Percentiles rank a stretch among this genome's conserved stretches.
Conservation (phyloP, 30 jellyfish, hydroid and myxozoan species). For the Aurelia aurita region DNA sequence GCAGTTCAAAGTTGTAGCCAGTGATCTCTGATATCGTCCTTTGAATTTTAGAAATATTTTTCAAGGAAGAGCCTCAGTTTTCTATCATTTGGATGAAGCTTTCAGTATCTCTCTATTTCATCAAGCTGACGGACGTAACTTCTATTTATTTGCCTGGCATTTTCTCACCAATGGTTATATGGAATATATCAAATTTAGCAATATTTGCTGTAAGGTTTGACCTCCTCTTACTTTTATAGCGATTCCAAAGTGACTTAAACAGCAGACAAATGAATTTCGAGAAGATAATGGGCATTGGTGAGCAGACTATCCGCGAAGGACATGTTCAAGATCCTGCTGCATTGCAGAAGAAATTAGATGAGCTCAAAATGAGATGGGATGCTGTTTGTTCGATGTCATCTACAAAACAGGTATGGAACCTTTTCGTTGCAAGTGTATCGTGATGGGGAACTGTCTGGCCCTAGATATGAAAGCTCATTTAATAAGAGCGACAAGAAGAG, state of each 20-base stretch:
- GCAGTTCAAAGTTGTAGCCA: no score
- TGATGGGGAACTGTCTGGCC: not conserved
- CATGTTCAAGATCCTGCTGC: conserved; percentile 85
- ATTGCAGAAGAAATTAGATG: conserved; percentile 75
- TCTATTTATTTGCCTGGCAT: no score
- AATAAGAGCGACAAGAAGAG: no score
- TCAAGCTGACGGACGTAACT: no score
- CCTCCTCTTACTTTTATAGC: conserved; percentile 32
- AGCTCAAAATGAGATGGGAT: conserved; percentile 87
- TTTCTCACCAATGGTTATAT: no score
- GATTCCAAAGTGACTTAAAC: conserved; percentile 84
- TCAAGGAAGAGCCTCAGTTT: no score
- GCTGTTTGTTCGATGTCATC: conserved; percentile 79
- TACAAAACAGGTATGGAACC: conserved; percentile 67
- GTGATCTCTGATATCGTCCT: no score
- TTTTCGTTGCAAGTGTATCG: not conserved
- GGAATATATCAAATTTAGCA: no score
- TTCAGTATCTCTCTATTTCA: no score
- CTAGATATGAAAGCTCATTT: no score
- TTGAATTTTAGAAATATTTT: no score
- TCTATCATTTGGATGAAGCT: no score
- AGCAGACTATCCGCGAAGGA: conserved; percentile 83
- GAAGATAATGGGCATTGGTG: conserved; percentile 88
- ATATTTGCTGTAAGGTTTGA: not conserved
- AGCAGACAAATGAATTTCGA: conserved; percentile 82